Conservation (phyloP, 2,888 invertebrate species). For the Rhorus exstirpatorius region DNA sequence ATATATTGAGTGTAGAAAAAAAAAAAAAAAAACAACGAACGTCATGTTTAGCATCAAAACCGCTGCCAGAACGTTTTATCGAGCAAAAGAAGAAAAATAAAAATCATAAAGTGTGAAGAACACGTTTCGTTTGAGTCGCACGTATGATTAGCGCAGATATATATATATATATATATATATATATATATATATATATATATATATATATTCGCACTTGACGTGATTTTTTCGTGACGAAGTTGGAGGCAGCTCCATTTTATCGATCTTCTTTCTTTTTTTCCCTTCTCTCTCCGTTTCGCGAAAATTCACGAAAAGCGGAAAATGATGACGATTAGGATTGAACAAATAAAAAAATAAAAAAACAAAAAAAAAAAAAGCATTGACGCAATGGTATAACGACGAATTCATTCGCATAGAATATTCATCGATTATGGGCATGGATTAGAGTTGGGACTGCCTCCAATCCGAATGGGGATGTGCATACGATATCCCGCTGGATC, state of each 20-base stretch:
- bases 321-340: background rate
- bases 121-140: constrained; percentile 61
- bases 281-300: background rate
- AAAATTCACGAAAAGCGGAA: constrained; percentile 7
- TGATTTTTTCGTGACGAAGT: constrained; percentile 66
- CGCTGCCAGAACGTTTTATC: constrained; percentile 47
- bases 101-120: constrained; percentile 34
- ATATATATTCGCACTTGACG: constrained; percentile 60
- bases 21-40: constrained; percentile 36
- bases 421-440: constrained; percentile 13
- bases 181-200: too few relatives aligned
- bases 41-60: constrained; percentile 55
- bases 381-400: background rate
- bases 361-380: constrained; percentile 8
- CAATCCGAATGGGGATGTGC: constrained; percentile 58
- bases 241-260: constrained; percentile 61
- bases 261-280: constrained; percentile 6
- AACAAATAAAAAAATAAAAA: background rate
- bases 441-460: constrained; percentile 60
- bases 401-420: background rate
- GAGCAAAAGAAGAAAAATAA: constrained; percentile 23
- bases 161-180: too few relatives aligned
- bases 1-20: constrained; percentile 34
- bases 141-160: constrained; percentile 66
- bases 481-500: constrained; percentile 59